Conservation (phyloP, 1,140 invertebrate genomes). For the Nomia melanderi region DNA sequence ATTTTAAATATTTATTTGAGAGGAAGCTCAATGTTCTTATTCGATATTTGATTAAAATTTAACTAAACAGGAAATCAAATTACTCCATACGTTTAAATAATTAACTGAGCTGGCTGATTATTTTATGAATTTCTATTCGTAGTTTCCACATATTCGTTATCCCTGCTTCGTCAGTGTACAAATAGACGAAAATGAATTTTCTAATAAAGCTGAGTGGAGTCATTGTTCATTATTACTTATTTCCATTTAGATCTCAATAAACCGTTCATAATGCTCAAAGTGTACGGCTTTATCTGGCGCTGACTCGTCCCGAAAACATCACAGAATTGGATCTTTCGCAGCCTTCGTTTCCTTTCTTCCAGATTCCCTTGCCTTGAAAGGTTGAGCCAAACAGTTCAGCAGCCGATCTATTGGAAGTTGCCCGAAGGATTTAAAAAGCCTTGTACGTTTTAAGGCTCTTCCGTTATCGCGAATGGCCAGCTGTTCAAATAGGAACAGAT, state of each 20-base stretch:
- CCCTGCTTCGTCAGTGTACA: too few relatives aligned
- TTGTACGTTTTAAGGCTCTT: slow-evolving; percentile 30
- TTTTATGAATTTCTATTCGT: too few relatives aligned
- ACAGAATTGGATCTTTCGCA: background rate
- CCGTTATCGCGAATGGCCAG: slow-evolving; percentile 41
- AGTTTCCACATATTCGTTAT: too few relatives aligned
- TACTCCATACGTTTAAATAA: too few relatives aligned
- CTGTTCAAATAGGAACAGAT: slow-evolving; percentile 20
- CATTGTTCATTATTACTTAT: background rate
- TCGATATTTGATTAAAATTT: too few relatives aligned
- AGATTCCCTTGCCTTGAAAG: background rate
- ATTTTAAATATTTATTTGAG: too few relatives aligned
- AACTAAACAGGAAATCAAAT: too few relatives aligned
- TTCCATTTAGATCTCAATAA: background rate
- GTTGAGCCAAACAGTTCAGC: slow-evolving; percentile 28
- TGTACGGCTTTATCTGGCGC: background rate
- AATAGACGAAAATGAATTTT: background rate
- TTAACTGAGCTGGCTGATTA: too few relatives aligned
- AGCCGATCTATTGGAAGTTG: slow-evolving; percentile 25
- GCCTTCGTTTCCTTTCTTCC: background rate
- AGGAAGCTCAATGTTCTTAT: too few relatives aligned
- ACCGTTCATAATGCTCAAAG: background rate
- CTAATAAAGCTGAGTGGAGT: background rate
- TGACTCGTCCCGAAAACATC: background rate
- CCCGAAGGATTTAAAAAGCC: slow-evolving; percentile 31